Conservation (phyloP, 2,797 vertebrate species). For the Rhinophrynus dorsalis region DNA sequence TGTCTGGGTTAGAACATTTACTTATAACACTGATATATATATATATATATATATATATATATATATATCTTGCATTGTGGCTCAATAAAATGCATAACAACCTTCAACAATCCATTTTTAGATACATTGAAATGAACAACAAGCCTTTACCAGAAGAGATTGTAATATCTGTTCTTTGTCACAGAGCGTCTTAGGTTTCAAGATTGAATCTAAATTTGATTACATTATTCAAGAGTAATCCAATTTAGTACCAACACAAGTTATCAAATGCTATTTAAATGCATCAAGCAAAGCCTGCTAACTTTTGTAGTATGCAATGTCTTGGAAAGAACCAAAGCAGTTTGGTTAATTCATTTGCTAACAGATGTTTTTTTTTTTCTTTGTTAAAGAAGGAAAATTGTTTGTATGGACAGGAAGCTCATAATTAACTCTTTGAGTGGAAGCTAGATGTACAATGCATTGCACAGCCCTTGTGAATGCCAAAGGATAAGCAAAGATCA, state of each 20-base stretch:
- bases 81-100: neutral
- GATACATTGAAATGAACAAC: slow-evolving; percentile 2
- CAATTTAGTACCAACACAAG: slow-evolving; percentile 33
- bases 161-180: slow-evolving; percentile 36
- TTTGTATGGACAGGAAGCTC: too few relatives aligned
- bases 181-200: slow-evolving; percentile 14
- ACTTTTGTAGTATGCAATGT: slow-evolving; percentile 19
- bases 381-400: neutral
- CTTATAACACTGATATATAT: too few relatives aligned
- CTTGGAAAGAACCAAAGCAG: slow-evolving; percentile 15
- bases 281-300: slow-evolving; percentile 35
- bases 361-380: slow-evolving; percentile 16
- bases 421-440: too few relatives aligned
- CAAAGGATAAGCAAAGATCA: too few relatives aligned
- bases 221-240: slow-evolving; percentile 43
- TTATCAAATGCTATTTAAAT: slow-evolving; percentile 47
- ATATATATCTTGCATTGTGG: neutral
- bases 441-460: too few relatives aligned
- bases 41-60: too few relatives aligned
- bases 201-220: slow-evolving; percentile 44
- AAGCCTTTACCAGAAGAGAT: slow-evolving; percentile 15
- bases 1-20: neutral
- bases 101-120: slow-evolving; percentile 6
- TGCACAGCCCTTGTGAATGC: too few relatives aligned
- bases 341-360: slow-evolving; percentile 27